Evolutionary conservation across 2,797 vertebrate genomes (phyloP).

Genomic region (Alauda arvensis): DNA sequence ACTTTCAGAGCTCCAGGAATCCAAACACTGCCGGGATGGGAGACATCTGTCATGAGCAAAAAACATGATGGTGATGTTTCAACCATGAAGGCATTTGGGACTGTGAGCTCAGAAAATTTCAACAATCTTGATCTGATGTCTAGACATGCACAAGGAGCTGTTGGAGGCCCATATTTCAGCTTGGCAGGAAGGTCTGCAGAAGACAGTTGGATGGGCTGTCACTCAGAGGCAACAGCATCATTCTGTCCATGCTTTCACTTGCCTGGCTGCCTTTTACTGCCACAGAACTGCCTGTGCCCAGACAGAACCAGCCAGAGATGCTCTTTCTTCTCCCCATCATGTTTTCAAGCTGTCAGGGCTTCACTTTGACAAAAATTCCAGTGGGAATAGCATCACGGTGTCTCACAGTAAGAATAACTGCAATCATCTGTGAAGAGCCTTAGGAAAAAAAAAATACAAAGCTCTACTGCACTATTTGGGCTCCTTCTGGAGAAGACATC

Average conservation of each 20-base stretch:
- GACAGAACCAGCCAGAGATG: neutral
- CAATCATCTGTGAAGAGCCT: neutral
- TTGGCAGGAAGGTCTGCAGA: slow-evolving; percentile 7
- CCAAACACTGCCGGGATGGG: neutral
- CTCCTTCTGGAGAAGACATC: neutral
- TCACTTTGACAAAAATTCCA: neutral
- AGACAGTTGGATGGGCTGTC: neutral
- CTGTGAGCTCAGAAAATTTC: neutral
- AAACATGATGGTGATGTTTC: neutral
- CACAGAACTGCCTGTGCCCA: neutral
- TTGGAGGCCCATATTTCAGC: neutral
- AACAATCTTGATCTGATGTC: slow-evolving; percentile 1
- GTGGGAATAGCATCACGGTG: neutral
- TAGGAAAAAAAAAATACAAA: neutral
- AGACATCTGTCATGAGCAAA: slow-evolving; percentile 16
- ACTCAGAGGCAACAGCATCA: neutral
- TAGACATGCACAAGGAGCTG: neutral
- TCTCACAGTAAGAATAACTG: neutral
- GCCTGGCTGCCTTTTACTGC: neutral
- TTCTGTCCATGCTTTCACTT: neutral
- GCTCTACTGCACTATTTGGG: neutral
- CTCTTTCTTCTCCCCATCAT: neutral
- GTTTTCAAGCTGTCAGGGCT: neutral
- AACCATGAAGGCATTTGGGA: neutral
- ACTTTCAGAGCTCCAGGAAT: neutral